Evolutionary conservation across 2,888 invertebrate genomes (phyloP), one percentile per base, ranked within the genome.

Genomic region (Seira sanloemensis): DNA sequence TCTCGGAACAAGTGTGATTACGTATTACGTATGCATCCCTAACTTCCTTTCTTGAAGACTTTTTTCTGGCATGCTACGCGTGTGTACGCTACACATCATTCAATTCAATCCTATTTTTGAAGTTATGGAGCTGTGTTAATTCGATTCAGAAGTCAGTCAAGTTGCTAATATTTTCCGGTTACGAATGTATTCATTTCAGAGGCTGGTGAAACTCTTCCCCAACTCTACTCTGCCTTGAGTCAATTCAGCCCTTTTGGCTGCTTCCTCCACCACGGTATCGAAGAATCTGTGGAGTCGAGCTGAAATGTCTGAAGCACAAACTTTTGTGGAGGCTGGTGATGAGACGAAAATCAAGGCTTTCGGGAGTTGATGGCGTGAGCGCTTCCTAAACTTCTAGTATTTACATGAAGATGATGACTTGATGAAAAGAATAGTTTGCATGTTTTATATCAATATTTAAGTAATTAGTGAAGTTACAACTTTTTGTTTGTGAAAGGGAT

Each of bases 391-490:
- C 50, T 50, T 50, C 50, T 50, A n/a, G 16, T 12, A 50, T 50
- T 50, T 50, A 50, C 50, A 12, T 2, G 50, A 12, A 50, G 50
- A 50, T 73, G 73, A 73, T 73, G 73, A 46, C 73, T 73, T 54
- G 73, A 73, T 73, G 73, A 73, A 66, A 75, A 75, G 62, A 24
- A 25, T 65, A 37, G 19, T 19, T 37, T 68, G 37, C 46, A 66
- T 65, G 23, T 19, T 76, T 71, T 80, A 80, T 75, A 80, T 80
- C 80, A 80, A 80, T 81, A 81, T 81, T 76, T 81, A 76, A 81
- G 81, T 81, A 81, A 81, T 81, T 81, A 81, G 81, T 2, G 24
- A 81, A 81, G 71, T 76, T 76, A 66, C 76, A 27, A 50, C 76
- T 18, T 23, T 50, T 54, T 74, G 79, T 54, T 50, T 58, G 66